Evolutionary conservation across 2,888 invertebrate genomes (phyloP).

Genomic region (Agrochola macilenta): DNA sequence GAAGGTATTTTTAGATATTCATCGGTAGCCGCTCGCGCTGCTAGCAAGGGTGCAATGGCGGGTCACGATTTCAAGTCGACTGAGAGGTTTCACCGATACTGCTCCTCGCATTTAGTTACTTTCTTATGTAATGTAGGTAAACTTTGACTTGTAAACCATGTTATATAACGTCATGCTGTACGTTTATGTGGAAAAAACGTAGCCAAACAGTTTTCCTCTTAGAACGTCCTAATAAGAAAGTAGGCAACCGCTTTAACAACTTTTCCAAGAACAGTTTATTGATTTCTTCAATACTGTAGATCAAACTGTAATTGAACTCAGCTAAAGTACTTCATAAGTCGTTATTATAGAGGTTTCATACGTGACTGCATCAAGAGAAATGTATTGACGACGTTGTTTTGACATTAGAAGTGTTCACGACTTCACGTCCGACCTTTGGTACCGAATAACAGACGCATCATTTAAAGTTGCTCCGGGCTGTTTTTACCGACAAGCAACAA

Average conservation of each 20-base stretch:
- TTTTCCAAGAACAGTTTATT: slow-evolving; percentile 39
- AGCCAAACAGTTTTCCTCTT: slow-evolving; percentile 45
- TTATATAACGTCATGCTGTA: slow-evolving; percentile 58
- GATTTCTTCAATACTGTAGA: slow-evolving; percentile 37
- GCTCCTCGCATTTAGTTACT: slow-evolving; percentile 41
- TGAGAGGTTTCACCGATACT: slow-evolving; percentile 68
- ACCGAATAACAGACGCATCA: slow-evolving; percentile 45
- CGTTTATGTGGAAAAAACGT: slow-evolving; percentile 51
- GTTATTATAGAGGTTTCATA: slow-evolving; percentile 47
- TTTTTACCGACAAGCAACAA: slow-evolving; percentile 45
- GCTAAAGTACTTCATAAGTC: slow-evolving; percentile 40
- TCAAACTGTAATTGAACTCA: slow-evolving; percentile 35
- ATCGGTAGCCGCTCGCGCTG: slow-evolving; percentile 24
- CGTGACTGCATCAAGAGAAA: slow-evolving; percentile 64
- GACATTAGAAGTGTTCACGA: slow-evolving; percentile 65
- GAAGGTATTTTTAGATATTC: slow-evolving; percentile 23
- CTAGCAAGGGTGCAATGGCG: slow-evolving; percentile 54
- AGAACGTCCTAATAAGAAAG: slow-evolving; percentile 39
- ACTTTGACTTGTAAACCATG: slow-evolving; percentile 56
- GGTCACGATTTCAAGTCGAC: slow-evolving; percentile 69
- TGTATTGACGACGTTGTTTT: slow-evolving; percentile 56
- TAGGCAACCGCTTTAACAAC: slow-evolving; percentile 25
- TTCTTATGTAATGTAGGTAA: slow-evolving; percentile 50
- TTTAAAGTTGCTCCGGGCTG: slow-evolving; percentile 58
- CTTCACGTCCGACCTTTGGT: slow-evolving; percentile 66